phyloP scores from a whole-genome alignment of 2,797 vertebrate genomes.

The Anguilla marmorata region DNA sequence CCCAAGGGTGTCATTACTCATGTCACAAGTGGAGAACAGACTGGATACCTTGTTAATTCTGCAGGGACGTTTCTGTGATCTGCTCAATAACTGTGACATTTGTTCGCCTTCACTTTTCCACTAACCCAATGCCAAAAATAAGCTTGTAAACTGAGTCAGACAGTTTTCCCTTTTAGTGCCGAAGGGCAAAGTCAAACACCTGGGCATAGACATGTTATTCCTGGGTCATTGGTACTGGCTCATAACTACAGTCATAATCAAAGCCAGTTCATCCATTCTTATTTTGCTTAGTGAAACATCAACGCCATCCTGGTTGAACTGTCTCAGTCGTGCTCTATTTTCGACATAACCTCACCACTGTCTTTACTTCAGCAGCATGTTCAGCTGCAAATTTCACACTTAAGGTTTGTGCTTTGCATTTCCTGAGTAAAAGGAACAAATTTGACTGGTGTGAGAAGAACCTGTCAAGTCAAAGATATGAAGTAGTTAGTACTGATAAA shows the following conservation, averaged over 20 bases:
- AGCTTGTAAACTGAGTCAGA: background rate
- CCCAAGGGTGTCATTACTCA: background rate
- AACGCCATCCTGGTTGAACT: background rate
- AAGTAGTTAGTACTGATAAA: background rate
- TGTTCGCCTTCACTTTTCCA: background rate
- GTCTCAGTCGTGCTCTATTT: background rate
- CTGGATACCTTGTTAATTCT: background rate
- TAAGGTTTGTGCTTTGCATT: background rate
- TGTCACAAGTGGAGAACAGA: background rate
- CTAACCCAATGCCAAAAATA: background rate
- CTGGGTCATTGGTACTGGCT: background rate
- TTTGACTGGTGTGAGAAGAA: background rate
- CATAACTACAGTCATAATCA: background rate
- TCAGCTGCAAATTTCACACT: background rate
- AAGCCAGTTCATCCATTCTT: background rate
- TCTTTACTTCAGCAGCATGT: background rate
- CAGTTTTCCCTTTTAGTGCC: background rate
- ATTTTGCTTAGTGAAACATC: background rate
- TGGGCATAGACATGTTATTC: background rate
- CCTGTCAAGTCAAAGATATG: background rate
- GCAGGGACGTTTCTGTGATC: background rate
- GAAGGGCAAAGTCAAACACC: background rate
- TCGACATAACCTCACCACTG: background rate
- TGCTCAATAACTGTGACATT: background rate
- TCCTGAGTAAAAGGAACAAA: background rate